Evolutionary conservation across 2,113 vertebrate species (phyloP), one percentile per base, ranked within the genome.

Genomic region (Sminthopsis crassicaudata): DNA sequence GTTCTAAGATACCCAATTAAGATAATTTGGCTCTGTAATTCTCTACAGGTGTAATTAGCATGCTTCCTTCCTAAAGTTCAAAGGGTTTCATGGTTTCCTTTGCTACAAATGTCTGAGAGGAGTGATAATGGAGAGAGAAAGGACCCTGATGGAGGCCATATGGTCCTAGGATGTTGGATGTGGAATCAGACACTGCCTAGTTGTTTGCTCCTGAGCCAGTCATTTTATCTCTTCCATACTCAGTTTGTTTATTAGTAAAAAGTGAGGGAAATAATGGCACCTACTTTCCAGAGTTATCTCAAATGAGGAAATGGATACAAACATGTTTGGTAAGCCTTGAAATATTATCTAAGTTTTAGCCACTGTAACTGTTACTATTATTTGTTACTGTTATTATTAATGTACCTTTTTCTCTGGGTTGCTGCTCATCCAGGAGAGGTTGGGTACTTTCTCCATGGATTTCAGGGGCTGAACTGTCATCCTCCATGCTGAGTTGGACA

Each of bases 401-500:
- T 30, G 60, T 91, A 96, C 93, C 95, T 90, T 51, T 91, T 60
- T 0, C 0, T 50, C 1, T 57, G 23, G 48, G 67, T 5, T 25
- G 53, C 76, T 93, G 90, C 50, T 46, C 67, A 12, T 53, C 53
- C 8, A 94, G 90, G 42, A 96, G 76, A 26, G 76, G 95, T 27
- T 8, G 42, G 67, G 57, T 50, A 91, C 93, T 90, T 0, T 94
- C 95, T 84, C 46, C 53, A 48, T 30, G 48, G 8, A 50, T 6
- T 7, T 22, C 91, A 0, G 67, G 36, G 67, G n/a, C 36, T 0
- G 0, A 46, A 10, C 16, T 0, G 0, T 67, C 53, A 42, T 30
- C 89, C 24, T 16, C 48, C 89, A 57, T n/a, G 0, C 2, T 0
- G 0, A 2, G 27, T 9, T 94, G 42, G 3, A 0, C 0, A 0